Base-by-base conservation (phyloP, 1,140 invertebrate species). In the Tenebrio molitor region DNA sequence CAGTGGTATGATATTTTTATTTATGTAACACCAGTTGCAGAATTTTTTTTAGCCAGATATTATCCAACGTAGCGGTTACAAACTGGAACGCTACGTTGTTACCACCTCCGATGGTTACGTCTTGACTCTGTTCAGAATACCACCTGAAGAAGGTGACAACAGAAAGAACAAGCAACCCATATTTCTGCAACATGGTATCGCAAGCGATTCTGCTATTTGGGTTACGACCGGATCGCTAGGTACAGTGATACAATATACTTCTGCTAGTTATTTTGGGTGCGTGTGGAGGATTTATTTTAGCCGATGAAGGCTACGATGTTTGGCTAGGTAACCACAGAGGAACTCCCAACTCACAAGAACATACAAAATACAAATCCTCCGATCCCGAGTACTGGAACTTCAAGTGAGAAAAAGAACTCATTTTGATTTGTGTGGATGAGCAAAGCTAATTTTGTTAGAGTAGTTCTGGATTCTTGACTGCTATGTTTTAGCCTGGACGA, bases 261-360 rank as follows among this genome's bases (percentile, higher is more conserved):
- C n/a, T n/a, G n/a, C n/a, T n/a, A n/a, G n/a, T n/a, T n/a, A n/a
- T n/a, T n/a, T n/a, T n/a, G n/a, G n/a, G n/a, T n/a, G n/a, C n/a
- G n/a, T n/a, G n/a, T n/a, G n/a, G n/a, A n/a, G n/a, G n/a, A n/a
- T n/a, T n/a, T n/a, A n/a, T n/a, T n/a, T 67, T 82, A n/a, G 84
- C 86, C 34, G 86, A 89, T 76, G 85, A 83, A 14, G 87, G 88
- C 0, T 91, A 87, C 71, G 91, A 92, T 81, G 90, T 92, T 0
- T 92, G 90, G 90, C 17, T 92, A 5, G 88, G 88, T 7, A 93
- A 93, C 84, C 87, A 84, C 14, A 81, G 91, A 19, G 92, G 92
- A 34, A 92, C 88, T 69, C 85, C 81, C 7, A 89, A 91, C 76
- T 88, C 89, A 0, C 83, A 84, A 42, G 81, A 81, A 36, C 86